Evolutionary conservation across 1,140 invertebrate species (phyloP), one percentile per base, ranked within the genome.

Genomic region (Drosophila novamexicana): DNA sequence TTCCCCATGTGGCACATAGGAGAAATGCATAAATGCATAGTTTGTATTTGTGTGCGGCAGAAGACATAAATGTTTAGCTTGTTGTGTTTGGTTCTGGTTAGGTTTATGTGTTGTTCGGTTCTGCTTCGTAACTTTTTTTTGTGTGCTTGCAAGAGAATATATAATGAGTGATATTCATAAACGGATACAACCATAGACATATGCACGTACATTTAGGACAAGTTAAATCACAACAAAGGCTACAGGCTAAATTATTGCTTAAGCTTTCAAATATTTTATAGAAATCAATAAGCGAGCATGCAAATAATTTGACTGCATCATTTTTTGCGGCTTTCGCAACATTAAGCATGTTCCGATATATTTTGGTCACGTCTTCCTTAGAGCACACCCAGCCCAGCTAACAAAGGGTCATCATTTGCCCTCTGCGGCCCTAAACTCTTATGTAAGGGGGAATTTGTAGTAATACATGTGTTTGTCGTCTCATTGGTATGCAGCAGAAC

Each of bases 11-110:
- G 67, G 67, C 79, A 88, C 82, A 86, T 76, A 73, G 66, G 52
- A 80, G 66, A 73, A 74, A 88, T 83, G 82, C 79, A 88, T 86
- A 86, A 88, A 86, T 88, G 22, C 83, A 86, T 88, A 58, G 56
- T 56, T 18, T 18, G 54, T 49, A 77, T 75, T 74, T 58, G 62
- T 56, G 70, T 71, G 69, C 59, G 75, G 71, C 49, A 76, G 52
- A 70, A 62, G 64, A 59, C 71, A 71, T 85, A 86, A 85, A 85
- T 86, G 71, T 79, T 86, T 81, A 75, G 66, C 82, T 56, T 75
- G 62, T 81, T 81, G 40, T 56, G 64, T 65, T 77, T 3, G 22
- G 22, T 22, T 22, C 3, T 22, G 22, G 22, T 29, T 29, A 29
- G 4, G 22, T 36, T 56, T 63, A 18, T 80, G 77, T 67, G 70